Base-by-base conservation (phyloP, 2,888 invertebrate species). In the Leptinotarsa rubiginosa region DNA sequence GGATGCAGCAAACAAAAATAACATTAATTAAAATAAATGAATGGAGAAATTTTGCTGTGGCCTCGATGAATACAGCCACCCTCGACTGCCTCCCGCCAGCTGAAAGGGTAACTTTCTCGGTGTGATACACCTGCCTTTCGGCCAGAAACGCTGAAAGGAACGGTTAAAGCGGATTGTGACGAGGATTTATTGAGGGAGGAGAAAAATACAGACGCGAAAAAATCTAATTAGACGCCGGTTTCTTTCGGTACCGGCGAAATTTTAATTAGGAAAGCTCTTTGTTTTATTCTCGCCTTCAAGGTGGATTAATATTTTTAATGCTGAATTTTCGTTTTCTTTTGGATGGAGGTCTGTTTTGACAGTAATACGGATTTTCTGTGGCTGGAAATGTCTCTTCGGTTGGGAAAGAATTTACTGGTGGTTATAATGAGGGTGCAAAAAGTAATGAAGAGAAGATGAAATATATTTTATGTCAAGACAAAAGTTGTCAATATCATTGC, bases 21-120 rank as follows among this genome's bases (percentile, higher is more conserved):
- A 52, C 67, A 67, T 67, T 68, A 31, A 68, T 68, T 68, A 68
- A 68, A 52, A 68, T 54, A 15, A 31, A 68, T 68, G 68, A 54
- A 68, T 50, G 54, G 52, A 68, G 68, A 25, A 54, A 52, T 25
- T 31, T 16, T 18, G 16, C 47, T 49, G 65, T 10, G 13, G 12
- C 18, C 47, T 25, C 47, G 41, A 16, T 65, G 31, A 18, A 52
- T 31, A 12, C 66, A n/a, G 50, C 18, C n/a, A 20, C 18, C 52
- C 52, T 13, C 41, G 25, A 31, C 41, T n/a, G 31, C 54, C 68
- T 22, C 68, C 54, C 54, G 22, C 68, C 31, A 20, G 41, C 41
- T 12, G 31, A 68, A 52, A 68, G 68, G 68, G 68, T 68, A 22
- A 10, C 56, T 65, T 54, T n/a, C 52, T 52, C 67, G 13, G 10